These are phyloP conservation scores for Trypoxylus dichotomus DNA, from an alignment of 1,140 invertebrate species.

Conservation along the genomic window DNA sequence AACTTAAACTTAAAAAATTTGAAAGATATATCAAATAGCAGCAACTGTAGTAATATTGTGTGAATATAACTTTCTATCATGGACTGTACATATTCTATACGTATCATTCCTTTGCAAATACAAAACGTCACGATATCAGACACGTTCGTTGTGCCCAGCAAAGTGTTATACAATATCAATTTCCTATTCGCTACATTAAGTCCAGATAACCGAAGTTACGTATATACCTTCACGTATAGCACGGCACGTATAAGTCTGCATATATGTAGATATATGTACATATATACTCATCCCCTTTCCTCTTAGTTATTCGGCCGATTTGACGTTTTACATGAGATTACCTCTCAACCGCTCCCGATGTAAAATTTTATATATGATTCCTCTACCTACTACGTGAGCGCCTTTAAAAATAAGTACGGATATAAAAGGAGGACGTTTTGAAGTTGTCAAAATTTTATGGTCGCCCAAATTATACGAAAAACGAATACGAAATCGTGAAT, in stretches of 20 bases:
- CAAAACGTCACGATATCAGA: background rate
- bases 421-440: background rate
- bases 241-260: too few relatives aligned
- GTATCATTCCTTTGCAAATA: background rate
- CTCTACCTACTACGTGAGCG: background rate
- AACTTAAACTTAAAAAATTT: too few relatives aligned
- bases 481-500: background rate
- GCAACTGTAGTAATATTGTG: too few relatives aligned
- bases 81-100: background rate
- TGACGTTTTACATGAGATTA: slow-evolving; percentile 9
- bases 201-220: background rate
- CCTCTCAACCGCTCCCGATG: background rate
- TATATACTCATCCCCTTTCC: background rate
- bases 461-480: background rate
- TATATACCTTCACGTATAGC: too few relatives aligned
- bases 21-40: too few relatives aligned
- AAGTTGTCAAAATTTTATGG: background rate
- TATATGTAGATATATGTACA: background rate
- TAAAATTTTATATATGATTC: background rate
- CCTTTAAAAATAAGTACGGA: background rate
- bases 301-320: background rate
- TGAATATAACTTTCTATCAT: background rate
- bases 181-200: background rate
- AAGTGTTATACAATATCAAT: slow-evolving; percentile 9
- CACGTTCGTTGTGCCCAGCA: background rate